Percentiles rank a stretch among this genome's conserved stretches.
These are phyloP conservation scores for Xerus rutilus DNA, from an alignment of 2,797 vertebrate species.

Conservation along the genomic window DNA sequence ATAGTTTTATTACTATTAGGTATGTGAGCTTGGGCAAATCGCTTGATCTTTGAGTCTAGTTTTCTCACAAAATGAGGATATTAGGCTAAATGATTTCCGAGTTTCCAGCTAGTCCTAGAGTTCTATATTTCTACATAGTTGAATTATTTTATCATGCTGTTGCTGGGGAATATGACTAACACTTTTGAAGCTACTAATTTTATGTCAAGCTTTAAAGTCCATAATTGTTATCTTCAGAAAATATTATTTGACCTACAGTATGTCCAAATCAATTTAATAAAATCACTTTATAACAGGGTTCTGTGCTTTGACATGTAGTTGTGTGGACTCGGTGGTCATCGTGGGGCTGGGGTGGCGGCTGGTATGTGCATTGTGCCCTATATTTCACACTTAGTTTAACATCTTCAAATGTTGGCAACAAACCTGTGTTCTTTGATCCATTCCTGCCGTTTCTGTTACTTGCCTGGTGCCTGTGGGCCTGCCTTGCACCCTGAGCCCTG, in stretches of 20 bases:
- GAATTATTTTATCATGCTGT: slow-evolving; percentile 84
- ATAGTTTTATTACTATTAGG: slow-evolving; percentile 79
- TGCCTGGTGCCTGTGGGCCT: not conserved
- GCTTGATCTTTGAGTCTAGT: slow-evolving; percentile 70
- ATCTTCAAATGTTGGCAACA: not conserved
- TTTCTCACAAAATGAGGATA: slow-evolving; percentile 73
- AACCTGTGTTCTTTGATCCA: not conserved
- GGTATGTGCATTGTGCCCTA: not conserved
- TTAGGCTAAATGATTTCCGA: slow-evolving; percentile 70
- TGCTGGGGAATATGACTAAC: slow-evolving; percentile 82
- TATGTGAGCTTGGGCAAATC: slow-evolving; percentile 74
- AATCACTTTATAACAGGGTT: slow-evolving; percentile 83
- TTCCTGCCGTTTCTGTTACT: not conserved
- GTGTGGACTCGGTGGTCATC: not conserved
- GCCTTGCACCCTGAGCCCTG: not conserved
- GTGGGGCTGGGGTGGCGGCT: not conserved
- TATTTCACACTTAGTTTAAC: not conserved
- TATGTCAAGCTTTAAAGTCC: slow-evolving; percentile 83
- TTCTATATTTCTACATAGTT: slow-evolving; percentile 84
- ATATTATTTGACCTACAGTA: slow-evolving; percentile 84
- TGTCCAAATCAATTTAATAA: slow-evolving; percentile 85
- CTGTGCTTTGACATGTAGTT: slow-evolving; percentile 2
- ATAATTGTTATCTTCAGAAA: slow-evolving; percentile 82
- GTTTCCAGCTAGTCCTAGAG: slow-evolving; percentile 81
- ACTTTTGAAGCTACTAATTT: slow-evolving; percentile 84